Evolutionary conservation across 2,797 vertebrate species (phyloP).

Genomic region (Diplodus sargus): DNA sequence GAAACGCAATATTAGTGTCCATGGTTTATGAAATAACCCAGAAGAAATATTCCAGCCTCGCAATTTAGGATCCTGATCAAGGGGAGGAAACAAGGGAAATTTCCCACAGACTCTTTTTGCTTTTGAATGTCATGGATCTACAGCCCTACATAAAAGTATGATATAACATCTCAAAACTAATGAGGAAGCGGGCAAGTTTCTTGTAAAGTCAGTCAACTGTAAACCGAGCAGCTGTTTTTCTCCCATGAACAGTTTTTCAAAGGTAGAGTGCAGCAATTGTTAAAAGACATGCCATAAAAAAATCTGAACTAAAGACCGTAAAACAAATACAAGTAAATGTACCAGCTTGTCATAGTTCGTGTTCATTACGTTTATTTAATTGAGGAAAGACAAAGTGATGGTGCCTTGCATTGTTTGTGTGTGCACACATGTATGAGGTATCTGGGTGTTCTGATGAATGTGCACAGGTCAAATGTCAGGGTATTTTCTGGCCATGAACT

Average conservation of each 20-base stretch:
- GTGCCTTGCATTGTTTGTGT: not conserved
- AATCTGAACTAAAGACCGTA: not conserved
- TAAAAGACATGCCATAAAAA: not conserved
- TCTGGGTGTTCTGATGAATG: slow-evolving; percentile 45
- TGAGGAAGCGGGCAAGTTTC: not conserved
- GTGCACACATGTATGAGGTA: not conserved
- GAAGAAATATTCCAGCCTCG: not conserved
- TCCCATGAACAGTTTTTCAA: slow-evolving; percentile 15
- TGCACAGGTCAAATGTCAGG: slow-evolving; percentile 44
- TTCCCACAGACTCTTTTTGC: not conserved
- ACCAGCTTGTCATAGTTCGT: not conserved
- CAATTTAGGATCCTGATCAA: not conserved
- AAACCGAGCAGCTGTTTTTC: slow-evolving; percentile 39
- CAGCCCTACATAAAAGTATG: not conserved
- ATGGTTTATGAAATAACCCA: not conserved
- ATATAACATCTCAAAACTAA: not conserved
- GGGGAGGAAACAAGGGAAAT: not conserved
- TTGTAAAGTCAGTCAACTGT: slow-evolving; percentile 6
- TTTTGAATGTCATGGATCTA: not conserved
- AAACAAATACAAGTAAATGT: not conserved
- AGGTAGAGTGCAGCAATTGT: slow-evolving; percentile 13
- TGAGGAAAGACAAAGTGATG: not conserved
- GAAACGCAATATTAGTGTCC: not conserved
- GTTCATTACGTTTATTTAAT: not conserved
- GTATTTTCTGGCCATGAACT: slow-evolving; percentile 47